These are phyloP conservation scores for Eilema caniola DNA, from an alignment of 2,888 invertebrate genomes.

Conservation along the genomic window DNA sequence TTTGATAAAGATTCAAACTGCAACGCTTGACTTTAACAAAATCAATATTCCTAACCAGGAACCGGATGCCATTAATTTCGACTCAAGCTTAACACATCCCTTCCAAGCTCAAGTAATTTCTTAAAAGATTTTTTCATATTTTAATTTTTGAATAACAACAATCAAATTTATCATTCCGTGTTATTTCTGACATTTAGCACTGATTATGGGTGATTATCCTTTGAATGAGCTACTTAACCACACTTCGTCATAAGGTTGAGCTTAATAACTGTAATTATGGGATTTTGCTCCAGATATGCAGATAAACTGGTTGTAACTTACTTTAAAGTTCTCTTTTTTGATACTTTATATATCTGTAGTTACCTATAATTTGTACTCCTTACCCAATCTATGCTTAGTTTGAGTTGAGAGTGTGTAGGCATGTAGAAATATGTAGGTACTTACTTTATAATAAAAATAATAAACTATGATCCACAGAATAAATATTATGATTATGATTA, in stretches of 20 bases:
- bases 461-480: too few species aligned
- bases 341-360: neutral
- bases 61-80: too few species aligned
- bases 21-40: neutral
- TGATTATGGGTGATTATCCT: constrained; percentile 38
- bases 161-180: constrained; percentile 7
- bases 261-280: constrained; percentile 33
- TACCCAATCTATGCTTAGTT: too few species aligned
- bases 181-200: constrained; percentile 28
- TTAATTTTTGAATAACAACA: neutral
- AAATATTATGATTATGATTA: too few species aligned
- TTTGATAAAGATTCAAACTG: too few species aligned
- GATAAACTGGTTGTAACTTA: constrained; percentile 3
- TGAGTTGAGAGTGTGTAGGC: too few species aligned
- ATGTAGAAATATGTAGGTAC: too few species aligned
- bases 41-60: neutral
- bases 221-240: constrained; percentile 32
- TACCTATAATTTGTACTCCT: too few species aligned
- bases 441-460: too few species aligned
- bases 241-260: constrained; percentile 24
- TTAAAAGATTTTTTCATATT: neutral
- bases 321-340: neutral
- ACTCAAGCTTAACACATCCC: too few species aligned
- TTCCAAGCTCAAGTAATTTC: too few species aligned
- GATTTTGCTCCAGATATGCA: neutral